A percentile compares a stretch with the other conserved stretches of the same genome.
phyloP scores from a whole-genome alignment of 2,797 vertebrate genomes.

The Sebastes minor region DNA sequence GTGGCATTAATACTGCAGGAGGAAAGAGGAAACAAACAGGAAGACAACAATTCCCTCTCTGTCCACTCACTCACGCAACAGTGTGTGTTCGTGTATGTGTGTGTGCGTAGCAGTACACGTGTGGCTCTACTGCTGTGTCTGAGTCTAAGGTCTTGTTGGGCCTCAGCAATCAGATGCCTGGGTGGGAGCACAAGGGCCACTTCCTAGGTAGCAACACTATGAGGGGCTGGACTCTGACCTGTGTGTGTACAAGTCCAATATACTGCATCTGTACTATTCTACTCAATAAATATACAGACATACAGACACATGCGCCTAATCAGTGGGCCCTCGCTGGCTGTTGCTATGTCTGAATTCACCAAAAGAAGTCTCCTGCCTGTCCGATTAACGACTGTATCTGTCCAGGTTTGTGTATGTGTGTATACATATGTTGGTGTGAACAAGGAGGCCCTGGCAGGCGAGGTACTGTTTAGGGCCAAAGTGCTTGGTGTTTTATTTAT shows the following conservation, averaged over 20 bases:
- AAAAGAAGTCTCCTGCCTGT: slow-evolving; percentile 57
- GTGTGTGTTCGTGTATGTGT: slow-evolving; percentile 30
- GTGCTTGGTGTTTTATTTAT: slow-evolving; percentile 68
- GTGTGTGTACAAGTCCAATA: slow-evolving; percentile 34
- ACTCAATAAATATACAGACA: slow-evolving; percentile 50
- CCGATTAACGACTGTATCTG: slow-evolving; percentile 52
- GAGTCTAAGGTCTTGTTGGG: slow-evolving; percentile 70
- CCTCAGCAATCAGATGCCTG: slow-evolving; percentile 69
- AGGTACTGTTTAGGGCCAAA: slow-evolving; percentile 66
- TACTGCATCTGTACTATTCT: slow-evolving; percentile 30
- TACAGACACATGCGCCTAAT: slow-evolving; percentile 65
- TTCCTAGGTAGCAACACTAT: slow-evolving; percentile 58
- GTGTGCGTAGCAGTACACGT: neutral
- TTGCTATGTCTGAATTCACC: slow-evolving; percentile 48
- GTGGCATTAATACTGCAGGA: slow-evolving; percentile 82
- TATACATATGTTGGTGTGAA: slow-evolving; percentile 35
- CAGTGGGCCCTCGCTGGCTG: slow-evolving; percentile 55
- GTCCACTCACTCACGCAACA: slow-evolving; percentile 59
- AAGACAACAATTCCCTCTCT: slow-evolving; percentile 73
- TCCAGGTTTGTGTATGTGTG: slow-evolving; percentile 17
- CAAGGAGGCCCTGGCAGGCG: slow-evolving; percentile 50
- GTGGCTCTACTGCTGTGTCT: slow-evolving; percentile 59
- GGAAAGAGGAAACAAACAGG: slow-evolving; percentile 78
- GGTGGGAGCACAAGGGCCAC: slow-evolving; percentile 70
- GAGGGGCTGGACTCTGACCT: slow-evolving; percentile 63